Evolutionary conservation across 2,797 vertebrate genomes (phyloP).

Genomic region (Phrynocephalus guinanensis): DNA sequence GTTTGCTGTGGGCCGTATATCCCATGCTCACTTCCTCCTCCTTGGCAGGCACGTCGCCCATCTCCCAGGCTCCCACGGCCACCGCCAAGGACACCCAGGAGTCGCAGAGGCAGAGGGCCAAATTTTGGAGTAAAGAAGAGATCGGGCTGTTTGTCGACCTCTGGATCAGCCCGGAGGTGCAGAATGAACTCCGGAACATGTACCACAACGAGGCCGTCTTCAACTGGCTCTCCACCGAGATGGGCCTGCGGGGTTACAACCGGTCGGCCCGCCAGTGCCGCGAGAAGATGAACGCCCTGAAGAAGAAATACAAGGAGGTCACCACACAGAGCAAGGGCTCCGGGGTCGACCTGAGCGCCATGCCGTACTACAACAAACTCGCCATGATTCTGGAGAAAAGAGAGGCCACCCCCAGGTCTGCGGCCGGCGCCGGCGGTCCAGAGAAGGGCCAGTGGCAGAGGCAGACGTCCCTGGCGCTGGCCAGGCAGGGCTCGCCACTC

Average conservation of each 20-base stretch:
- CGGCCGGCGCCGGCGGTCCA: neutral
- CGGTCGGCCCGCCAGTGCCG: conserved; percentile 11
- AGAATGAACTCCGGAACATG: conserved; percentile 19
- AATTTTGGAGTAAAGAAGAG: conserved; percentile 27
- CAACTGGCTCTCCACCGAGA: conserved; percentile 15
- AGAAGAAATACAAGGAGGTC: conserved; percentile 24
- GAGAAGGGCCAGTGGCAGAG: conserved; percentile 1
- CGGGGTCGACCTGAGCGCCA: neutral
- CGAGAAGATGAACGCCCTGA: conserved; percentile 4
- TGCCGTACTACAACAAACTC: conserved; percentile 9
- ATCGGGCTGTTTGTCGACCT: conserved; percentile 11
- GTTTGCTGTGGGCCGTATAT: neutral
- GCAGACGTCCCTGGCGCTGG: neutral
- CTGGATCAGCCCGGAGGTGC: conserved; percentile 15
- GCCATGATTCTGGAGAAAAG: conserved; percentile 4
- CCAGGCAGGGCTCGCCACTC: neutral
- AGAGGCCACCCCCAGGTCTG: neutral
- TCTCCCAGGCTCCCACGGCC: conserved; percentile 19
- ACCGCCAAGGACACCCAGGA: conserved; percentile 15
- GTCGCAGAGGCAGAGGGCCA: conserved; percentile 9
- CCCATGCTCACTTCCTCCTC: neutral
- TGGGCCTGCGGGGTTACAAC: conserved; percentile 14
- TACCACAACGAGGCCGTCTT: conserved; percentile 23
- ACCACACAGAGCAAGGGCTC: conserved; percentile 17
- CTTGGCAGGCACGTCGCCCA: conserved; percentile 2